Evolutionary conservation across 2,113 vertebrate species (phyloP), one percentile per base, ranked within the genome.

Genomic region (Urocitellus parryii): DNA sequence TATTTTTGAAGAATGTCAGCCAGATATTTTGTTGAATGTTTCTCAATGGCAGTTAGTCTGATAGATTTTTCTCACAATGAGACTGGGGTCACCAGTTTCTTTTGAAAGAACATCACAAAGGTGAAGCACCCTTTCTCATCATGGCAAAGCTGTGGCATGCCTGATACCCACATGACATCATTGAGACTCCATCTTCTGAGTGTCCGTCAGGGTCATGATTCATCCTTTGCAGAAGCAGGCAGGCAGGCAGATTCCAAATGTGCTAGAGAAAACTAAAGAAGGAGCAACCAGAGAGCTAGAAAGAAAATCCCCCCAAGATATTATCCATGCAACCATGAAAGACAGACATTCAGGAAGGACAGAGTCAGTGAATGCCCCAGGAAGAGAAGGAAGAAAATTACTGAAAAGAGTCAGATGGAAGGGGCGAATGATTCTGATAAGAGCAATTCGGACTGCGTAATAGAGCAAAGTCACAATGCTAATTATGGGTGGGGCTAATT

Each of bases 371-470:
- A 92, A 78, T 29, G 61, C 27, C 6, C 0, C 53, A 39, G 70
- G 68, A 83, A 95, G n/a, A 48, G 37, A 90, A 87, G 5, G 42
- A 85, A 95, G 45, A 48, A 77, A 90, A 83, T 56, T 32, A 79
- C 80, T 87, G 65, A 53, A 88, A 91, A 42, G 27, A 45, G 12
- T 74, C 67, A 34, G 63, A 79, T 14, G 53, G 51, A 48, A 91
- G n/a, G 39, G 24, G 27, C 34, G 29, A n/a, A 73, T 78, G 88
- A 72, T 37, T 89, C 61, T 58, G 76, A 37, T 27, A 51, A 86
- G 73, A 73, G 8, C 4, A 65, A 34, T 76, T 48, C 76, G 48
- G 39, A 88, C 17, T 88, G 65, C 48, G 34, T 93, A 32, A 65
- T n/a, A 2, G 32, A 56, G 10, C 48, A 70, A 76, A 76, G n/a